Evolutionary conservation across 2,888 invertebrate species (phyloP).

Genomic region (Cerastis leucographa): DNA sequence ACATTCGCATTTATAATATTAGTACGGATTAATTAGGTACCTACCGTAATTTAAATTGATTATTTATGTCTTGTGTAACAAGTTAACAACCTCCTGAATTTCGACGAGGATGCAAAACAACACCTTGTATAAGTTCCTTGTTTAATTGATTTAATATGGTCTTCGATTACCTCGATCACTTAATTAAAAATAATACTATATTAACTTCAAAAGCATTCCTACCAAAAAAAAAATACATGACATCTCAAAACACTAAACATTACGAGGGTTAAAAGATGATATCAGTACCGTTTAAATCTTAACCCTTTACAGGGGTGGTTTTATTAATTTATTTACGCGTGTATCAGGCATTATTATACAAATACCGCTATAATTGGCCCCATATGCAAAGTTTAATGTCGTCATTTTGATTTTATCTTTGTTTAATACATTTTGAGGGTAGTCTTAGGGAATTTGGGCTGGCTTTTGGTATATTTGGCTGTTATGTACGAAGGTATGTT

Average conservation of each 20-base stretch:
- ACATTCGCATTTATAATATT: too few species aligned
- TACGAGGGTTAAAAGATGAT: conserved; percentile 80
- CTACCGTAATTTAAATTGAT: too few species aligned
- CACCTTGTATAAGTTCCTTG: too few species aligned
- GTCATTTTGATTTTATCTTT: conserved; percentile 83
- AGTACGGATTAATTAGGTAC: too few species aligned
- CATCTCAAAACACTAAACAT: conserved; percentile 59
- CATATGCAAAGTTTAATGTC: conserved; percentile 89
- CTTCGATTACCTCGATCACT: not conserved
- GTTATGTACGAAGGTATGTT: conserved; percentile 5
- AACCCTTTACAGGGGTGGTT: conserved; percentile 85
- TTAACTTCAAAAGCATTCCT: not conserved
- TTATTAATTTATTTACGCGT: conserved; percentile 89
- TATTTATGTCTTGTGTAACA: too few species aligned
- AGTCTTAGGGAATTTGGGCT: conserved; percentile 55
- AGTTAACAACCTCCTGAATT: too few species aligned
- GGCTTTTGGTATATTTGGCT: conserved; percentile 18
- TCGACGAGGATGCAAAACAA: too few species aligned
- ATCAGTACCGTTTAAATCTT: conserved; percentile 83
- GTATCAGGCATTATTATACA: conserved; percentile 84
- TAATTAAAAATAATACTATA: not conserved
- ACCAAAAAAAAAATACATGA: conserved; percentile 15
- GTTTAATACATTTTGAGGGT: conserved; percentile 83
- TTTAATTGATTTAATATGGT: not conserved
- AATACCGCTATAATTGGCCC: conserved; percentile 85